Percentiles rank a stretch among this genome's conserved stretches.
These are phyloP conservation scores for Polypterus bichir DNA, from an alignment of 2,113 vertebrate species.

Conservation along the genomic window DNA sequence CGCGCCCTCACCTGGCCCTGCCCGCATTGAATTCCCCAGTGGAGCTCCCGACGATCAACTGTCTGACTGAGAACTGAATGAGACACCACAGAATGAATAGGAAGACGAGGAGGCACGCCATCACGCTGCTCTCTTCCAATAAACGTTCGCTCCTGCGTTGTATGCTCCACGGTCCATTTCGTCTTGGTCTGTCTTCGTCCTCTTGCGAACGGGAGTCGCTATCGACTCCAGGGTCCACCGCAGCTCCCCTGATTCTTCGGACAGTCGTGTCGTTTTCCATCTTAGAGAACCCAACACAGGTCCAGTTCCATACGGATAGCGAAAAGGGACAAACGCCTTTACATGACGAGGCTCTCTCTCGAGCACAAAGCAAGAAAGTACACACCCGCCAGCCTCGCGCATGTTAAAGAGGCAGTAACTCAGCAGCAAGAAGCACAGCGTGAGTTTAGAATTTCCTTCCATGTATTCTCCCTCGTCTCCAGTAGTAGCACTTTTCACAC, in stretches of 20 bases:
- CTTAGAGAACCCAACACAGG: constrained; percentile 19
- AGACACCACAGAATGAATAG: constrained; percentile 47
- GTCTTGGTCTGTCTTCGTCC: constrained; percentile 8
- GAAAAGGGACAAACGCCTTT: constrained; percentile 39
- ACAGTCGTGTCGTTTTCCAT: constrained; percentile 55
- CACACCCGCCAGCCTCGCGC: too few species aligned
- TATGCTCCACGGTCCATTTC: constrained; percentile 28
- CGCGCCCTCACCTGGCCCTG: constrained; percentile 43
- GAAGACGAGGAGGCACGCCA: constrained; percentile 41
- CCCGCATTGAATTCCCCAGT: constrained; percentile 45
- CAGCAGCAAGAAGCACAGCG: too few species aligned
- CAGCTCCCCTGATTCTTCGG: constrained; percentile 37
- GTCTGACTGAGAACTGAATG: constrained; percentile 49
- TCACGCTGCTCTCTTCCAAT: constrained; percentile 41
- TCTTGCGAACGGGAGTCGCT: background rate
- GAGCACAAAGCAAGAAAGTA: too few species aligned
- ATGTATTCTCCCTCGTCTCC: too few species aligned
- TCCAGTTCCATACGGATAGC: constrained; percentile 26
- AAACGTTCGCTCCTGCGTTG: constrained; percentile 39
- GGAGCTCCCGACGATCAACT: constrained; percentile 45
- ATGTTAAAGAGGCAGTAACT: too few species aligned
- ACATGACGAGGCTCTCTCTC: too few species aligned
- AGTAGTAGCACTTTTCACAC: too few species aligned
- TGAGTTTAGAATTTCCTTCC: too few species aligned
- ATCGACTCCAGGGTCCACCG: constrained; percentile 15